These are phyloP conservation scores for Triops cancriformis DNA, from an alignment of 1,140 invertebrate species.

Conservation along the genomic window DNA sequence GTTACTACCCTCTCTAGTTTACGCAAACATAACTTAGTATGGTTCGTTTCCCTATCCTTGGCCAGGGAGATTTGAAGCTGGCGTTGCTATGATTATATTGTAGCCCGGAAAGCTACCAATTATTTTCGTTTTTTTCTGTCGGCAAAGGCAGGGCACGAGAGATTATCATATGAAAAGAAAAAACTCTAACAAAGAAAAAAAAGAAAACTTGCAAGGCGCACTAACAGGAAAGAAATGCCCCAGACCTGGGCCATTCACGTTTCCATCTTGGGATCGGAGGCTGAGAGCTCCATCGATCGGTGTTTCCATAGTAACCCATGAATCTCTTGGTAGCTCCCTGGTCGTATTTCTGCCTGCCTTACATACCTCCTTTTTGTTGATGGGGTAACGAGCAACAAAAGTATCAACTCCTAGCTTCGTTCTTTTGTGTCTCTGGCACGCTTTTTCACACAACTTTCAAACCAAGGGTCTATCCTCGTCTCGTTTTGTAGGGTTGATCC, in stretches of 20 bases:
- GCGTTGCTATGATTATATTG: neutral
- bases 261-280: slow-evolving; percentile 12
- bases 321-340: neutral
- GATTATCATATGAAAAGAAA: neutral
- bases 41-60: neutral
- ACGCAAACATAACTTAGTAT: no score
- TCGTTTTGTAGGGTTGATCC: no score
- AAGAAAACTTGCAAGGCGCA: neutral
- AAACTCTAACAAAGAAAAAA: neutral
- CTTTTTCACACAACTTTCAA: no score
- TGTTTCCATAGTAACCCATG: neutral
- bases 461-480: no score
- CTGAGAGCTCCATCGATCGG: slow-evolving; percentile 2
- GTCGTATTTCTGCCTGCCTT: neutral
- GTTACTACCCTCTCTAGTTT: no score
- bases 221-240: neutral
- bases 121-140: neutral
- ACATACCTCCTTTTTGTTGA: neutral
- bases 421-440: no score
- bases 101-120: neutral
- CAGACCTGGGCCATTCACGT: neutral
- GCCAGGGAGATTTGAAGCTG: neutral
- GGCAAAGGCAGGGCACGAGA: neutral
- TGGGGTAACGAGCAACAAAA: neutral
- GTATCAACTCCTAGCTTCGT: neutral